Conservation (phyloP, 2,888 invertebrate species). For the Drosophila neonasuta region DNA sequence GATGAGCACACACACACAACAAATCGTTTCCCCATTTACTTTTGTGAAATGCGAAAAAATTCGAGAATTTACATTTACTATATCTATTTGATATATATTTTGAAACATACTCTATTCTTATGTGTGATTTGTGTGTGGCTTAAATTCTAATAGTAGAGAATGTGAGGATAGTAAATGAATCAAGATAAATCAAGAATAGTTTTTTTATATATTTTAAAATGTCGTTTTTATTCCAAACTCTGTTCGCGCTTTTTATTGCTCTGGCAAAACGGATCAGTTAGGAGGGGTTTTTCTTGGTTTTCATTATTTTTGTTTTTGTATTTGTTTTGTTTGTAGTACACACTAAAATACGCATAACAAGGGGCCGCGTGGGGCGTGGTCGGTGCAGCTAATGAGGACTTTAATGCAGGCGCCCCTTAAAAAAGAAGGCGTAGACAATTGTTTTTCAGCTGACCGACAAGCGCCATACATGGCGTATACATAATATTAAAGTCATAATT, state of each 20-base stretch:
- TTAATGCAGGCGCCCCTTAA: conserved; percentile 22
- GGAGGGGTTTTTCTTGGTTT: conserved; percentile 10
- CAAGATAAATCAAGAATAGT: conserved; percentile 19
- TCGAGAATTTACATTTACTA: conserved; percentile 12
- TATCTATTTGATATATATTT: conserved; percentile 9
- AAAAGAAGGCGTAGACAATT: conserved; percentile 40
- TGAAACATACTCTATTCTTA: conserved; percentile 18
- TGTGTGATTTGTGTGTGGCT: conserved; percentile 13
- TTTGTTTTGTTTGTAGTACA: conserved; percentile 31
- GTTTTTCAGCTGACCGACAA: conserved; percentile 55
- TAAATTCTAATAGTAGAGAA: conserved; percentile 6
- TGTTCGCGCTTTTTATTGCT: conserved; percentile 52
- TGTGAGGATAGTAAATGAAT: conserved; percentile 5
- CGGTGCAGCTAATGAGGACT: conserved; percentile 67
- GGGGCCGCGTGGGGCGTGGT: conserved; percentile 28
- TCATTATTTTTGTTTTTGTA: not conserved
- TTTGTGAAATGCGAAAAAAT: conserved; percentile 18
- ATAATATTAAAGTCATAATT: conserved; percentile 56
- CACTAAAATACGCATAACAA: conserved; percentile 54
- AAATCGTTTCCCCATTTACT: conserved; percentile 22
- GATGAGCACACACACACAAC: conserved; percentile 22
- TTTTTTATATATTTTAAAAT: conserved; percentile 4
- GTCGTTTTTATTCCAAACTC: conserved; percentile 45
- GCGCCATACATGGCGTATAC: conserved; percentile 43
- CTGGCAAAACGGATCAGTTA: conserved; percentile 53